Evolutionary conservation across 2,797 vertebrate genomes (phyloP), one percentile per base, ranked within the genome.

Genomic region (Aulostomus chinensis): DNA sequence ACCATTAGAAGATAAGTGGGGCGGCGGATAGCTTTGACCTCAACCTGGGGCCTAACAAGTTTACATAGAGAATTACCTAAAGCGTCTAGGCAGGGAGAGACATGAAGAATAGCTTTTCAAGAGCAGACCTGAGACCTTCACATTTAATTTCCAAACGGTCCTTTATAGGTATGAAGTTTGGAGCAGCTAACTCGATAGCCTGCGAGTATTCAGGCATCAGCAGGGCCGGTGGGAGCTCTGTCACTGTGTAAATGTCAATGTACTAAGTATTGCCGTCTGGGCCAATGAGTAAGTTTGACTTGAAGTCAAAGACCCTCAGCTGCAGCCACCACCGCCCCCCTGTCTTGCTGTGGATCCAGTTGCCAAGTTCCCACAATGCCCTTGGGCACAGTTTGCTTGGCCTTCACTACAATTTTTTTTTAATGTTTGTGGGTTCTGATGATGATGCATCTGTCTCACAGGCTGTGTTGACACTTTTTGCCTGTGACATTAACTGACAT

Each of bases 341-440:
- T n/a, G n/a, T n/a, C 1, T 54, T 8, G 4, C 24, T 57, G 21
- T 22, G 36, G 32, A 30, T 54, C 31, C 24, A 2, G 11, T 17
- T 52, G 51, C 42, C 39, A 52, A 40, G 53, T 32, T 42, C 68
- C 54, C 53, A 73, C 50, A 57, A 41, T 42, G 29, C 62, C 32
- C 25, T 43, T 11, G 36, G 58, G 59, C 26, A 2, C 15, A 24
- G 35, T 29, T 41, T 5, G 0, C 30, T 54, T 8, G 1, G 18
- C 48, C 37, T 15, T 58, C 17, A 6, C 48, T 10, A 22, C 13
- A 5, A 1, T n/a, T n/a, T n/a, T n/a, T n/a, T n/a, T n/a, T n/a
- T n/a, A n/a, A n/a, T n/a, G 22, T 30, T 5, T 50, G 46, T 18
- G 4, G 4, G 17, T 20, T 24, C 16, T 18, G 37, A 58, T 1